Evolutionary conservation across 2,797 vertebrate species (phyloP).

Genomic region (Echiichthys vipera): DNA sequence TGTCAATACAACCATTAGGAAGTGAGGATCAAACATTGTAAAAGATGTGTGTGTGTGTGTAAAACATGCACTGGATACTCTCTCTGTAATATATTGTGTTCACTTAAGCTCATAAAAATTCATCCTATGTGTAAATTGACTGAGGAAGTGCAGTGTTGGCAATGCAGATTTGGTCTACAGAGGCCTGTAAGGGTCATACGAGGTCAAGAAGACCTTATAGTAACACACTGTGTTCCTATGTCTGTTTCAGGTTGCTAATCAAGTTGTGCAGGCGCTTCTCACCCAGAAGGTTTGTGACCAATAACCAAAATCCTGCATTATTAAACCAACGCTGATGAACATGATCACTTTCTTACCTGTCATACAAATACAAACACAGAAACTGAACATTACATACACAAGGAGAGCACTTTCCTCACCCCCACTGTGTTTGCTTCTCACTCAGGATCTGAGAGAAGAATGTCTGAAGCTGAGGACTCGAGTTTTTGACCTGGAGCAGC

Average conservation of each 20-base stretch:
- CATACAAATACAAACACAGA: no score
- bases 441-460: slow-evolving; percentile 92
- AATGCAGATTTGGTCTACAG: not conserved
- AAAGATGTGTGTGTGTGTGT: not conserved
- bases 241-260: slow-evolving; percentile 90
- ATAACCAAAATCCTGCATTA: not conserved
- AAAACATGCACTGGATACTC: not conserved
- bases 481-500: slow-evolving; percentile 94
- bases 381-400: not conserved
- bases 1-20: slow-evolving; percentile 47
- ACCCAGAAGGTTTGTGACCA: slow-evolving; percentile 96
- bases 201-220: not conserved
- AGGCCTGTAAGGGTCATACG: slow-evolving; percentile 8
- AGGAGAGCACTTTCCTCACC: not conserved
- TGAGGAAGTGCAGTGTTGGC: not conserved
- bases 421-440: not conserved
- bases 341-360: not conserved
- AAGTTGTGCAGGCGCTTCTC: slow-evolving; percentile 94
- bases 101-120: slow-evolving; percentile 16
- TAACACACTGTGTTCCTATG: slow-evolving; percentile 13
- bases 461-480: slow-evolving; percentile 93
- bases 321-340: not conserved
- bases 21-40: slow-evolving; percentile 4
- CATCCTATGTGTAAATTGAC: slow-evolving; percentile 9
- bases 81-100: not conserved